Conservation (phyloP, 2,113 vertebrate genomes). For the Maccullochella peelii region DNA sequence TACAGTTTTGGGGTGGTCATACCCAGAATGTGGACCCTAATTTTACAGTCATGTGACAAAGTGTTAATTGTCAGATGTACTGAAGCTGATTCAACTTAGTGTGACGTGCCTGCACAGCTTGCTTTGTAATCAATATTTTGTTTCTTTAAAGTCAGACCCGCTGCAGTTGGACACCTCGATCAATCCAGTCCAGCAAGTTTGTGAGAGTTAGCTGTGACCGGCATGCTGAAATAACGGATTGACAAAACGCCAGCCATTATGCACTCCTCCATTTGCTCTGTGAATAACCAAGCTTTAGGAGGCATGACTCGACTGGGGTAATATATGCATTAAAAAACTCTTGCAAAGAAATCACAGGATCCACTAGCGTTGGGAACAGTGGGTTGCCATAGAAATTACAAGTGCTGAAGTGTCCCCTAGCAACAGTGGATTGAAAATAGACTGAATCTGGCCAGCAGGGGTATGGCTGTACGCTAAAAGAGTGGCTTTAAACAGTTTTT, state of each 20-base stretch:
- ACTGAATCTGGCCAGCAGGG: conserved; percentile 64
- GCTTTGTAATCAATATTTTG: conserved; percentile 23
- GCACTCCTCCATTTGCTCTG: conserved; percentile 43
- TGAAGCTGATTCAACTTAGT: not conserved
- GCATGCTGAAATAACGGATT: conserved; percentile 58
- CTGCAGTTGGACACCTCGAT: conserved; percentile 35
- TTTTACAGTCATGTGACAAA: not conserved
- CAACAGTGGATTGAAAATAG: conserved; percentile 77
- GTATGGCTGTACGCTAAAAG: conserved; percentile 48
- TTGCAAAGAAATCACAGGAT: conserved; percentile 63
- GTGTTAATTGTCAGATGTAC: not conserved
- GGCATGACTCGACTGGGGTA: conserved; percentile 49
- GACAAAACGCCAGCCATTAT: conserved; percentile 51
- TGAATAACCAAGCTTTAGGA: conserved; percentile 54
- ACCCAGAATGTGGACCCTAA: not conserved
- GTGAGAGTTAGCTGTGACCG: conserved; percentile 45
- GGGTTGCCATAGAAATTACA: conserved; percentile 79
- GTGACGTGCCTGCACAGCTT: not conserved
- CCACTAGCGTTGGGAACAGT: conserved; percentile 61
- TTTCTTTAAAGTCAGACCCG: conserved; percentile 33
- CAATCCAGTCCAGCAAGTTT: conserved; percentile 1
- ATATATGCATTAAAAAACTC: conserved; percentile 76
- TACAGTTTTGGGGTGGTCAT: not conserved
- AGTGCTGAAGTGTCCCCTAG: conserved; percentile 75
- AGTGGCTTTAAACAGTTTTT: conserved; percentile 3